Base-by-base conservation (phyloP, 2,888 invertebrate genomes). In the Nysson spinosus region DNA sequence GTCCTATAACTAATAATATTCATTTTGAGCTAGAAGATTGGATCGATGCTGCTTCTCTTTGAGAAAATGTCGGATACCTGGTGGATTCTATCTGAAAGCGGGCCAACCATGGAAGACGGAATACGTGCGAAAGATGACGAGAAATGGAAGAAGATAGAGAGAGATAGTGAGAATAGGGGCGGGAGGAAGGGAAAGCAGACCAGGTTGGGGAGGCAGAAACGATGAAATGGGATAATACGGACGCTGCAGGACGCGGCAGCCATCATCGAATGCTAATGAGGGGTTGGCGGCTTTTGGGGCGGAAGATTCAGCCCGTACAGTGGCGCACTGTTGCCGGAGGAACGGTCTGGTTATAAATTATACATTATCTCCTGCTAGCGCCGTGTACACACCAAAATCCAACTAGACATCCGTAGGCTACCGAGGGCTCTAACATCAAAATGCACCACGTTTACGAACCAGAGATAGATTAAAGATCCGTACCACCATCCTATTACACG, bases 181-280 rank as follows among this genome's bases (percentile, higher is more conserved):
- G 65, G 64, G n/a, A n/a, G n/a, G 54, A 50, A 62, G 55, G 65
- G 46, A 69, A 63, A 58, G 61, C 50, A 75, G 68, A 70, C 65
- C 69, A 74, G 78, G 81, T 78, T 77, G 81, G 77, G 79, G 72
- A 64, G 69, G 67, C 73, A 60, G 71, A 68, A 70, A 76, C 68
- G 75, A 63, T 69, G 72, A 74, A 77, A 69, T 73, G 82, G 83
- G 80, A 85, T 83, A 85, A 83, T 82, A 80, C 78, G 78, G 70
- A 77, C 82, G 80, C 83, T 82, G 83, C 85, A 85, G 82, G 83
- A 85, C 83, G 82, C 82, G 83, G 86, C 86, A 84, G 85, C 86
- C 86, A 87, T 87, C 86, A 85, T 85, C 85, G 87, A 87, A 86
- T 87, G 87, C 87, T 86, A 86, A 86, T 86, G 87, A 86, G 86